Percentiles rank a stretch among this genome's conserved stretches.
phyloP scores from a whole-genome alignment of 2,113 vertebrate genomes.

The Apodemus sylvaticus region DNA sequence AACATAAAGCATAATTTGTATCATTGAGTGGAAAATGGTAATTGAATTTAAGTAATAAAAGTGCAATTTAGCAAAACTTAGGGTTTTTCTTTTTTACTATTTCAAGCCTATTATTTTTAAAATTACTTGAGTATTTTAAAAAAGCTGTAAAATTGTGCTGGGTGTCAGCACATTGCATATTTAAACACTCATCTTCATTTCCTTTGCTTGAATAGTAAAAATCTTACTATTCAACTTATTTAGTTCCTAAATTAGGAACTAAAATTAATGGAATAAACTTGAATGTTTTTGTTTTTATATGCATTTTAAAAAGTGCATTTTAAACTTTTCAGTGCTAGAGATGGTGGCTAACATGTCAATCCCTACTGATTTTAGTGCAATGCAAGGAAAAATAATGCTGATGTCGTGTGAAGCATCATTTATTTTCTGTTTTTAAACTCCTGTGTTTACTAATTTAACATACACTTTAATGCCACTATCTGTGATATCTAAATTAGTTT shows the following conservation, averaged over 20 bases:
- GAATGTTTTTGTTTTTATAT: constrained; percentile 81
- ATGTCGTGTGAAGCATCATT: constrained; percentile 24
- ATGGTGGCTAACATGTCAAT: constrained; percentile 42
- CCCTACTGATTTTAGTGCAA: not conserved
- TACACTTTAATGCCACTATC: not conserved
- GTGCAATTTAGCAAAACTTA: constrained; percentile 82
- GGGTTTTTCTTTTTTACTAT: constrained; percentile 69
- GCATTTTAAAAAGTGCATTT: constrained; percentile 69
- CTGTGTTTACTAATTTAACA: constrained; percentile 50
- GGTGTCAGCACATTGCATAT: constrained; percentile 78
- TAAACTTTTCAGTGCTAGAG: constrained; percentile 67
- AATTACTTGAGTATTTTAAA: constrained; percentile 84
- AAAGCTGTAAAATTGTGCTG: constrained; percentile 81
- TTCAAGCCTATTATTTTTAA: constrained; percentile 86
- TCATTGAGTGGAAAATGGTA: constrained; percentile 79
- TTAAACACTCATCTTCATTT: constrained; percentile 76
- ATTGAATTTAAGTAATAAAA: constrained; percentile 84
- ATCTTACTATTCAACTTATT: too few relatives aligned
- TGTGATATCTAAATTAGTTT: constrained; percentile 41
- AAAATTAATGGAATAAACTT: constrained; percentile 86
- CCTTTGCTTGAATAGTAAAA: constrained; percentile 85
- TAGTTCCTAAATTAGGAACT: constrained; percentile 81
- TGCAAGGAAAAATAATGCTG: constrained; percentile 55
- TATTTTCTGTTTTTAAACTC: constrained; percentile 52
- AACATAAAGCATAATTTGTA: constrained; percentile 68